phyloP scores from a whole-genome alignment of 2,113 vertebrate genomes.

The Brienomyrus longianalis region DNA sequence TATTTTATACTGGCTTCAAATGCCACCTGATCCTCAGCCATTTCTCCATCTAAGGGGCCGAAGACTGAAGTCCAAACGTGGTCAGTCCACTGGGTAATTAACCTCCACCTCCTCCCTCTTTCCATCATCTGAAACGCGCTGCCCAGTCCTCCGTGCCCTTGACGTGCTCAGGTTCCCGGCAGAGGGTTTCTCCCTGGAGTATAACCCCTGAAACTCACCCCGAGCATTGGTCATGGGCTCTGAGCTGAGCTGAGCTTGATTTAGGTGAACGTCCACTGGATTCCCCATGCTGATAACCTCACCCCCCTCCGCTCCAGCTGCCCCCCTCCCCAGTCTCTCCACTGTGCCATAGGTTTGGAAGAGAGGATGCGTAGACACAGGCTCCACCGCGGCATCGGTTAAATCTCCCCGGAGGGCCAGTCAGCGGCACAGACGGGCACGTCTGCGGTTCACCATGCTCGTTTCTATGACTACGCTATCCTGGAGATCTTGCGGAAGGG shows the following conservation, averaged over 20 bases:
- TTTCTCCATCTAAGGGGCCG: neutral
- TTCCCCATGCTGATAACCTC: neutral
- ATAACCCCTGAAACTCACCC: neutral
- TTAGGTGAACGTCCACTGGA: neutral
- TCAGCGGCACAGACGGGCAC: neutral
- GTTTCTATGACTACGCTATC: constrained; percentile 13
- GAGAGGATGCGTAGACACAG: neutral
- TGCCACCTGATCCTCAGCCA: neutral
- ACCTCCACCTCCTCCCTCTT: neutral
- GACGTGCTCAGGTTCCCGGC: too few relatives aligned
- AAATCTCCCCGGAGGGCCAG: neutral
- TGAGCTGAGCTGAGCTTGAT: neutral
- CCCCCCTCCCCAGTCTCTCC: neutral
- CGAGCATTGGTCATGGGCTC: neutral
- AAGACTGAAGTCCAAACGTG: neutral
- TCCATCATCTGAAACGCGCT: neutral
- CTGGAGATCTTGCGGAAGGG: neutral
- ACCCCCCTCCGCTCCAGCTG: neutral
- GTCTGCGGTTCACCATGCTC: neutral
- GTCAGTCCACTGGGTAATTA: neutral
- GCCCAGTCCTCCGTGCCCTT: neutral
- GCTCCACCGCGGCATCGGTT: neutral
- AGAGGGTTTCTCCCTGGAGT: neutral
- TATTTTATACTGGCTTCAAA: neutral
- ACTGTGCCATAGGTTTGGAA: neutral